Evolutionary conservation across 2,888 invertebrate species (phyloP), one percentile per base, ranked within the genome.

Genomic region (Dugesia japonica): DNA sequence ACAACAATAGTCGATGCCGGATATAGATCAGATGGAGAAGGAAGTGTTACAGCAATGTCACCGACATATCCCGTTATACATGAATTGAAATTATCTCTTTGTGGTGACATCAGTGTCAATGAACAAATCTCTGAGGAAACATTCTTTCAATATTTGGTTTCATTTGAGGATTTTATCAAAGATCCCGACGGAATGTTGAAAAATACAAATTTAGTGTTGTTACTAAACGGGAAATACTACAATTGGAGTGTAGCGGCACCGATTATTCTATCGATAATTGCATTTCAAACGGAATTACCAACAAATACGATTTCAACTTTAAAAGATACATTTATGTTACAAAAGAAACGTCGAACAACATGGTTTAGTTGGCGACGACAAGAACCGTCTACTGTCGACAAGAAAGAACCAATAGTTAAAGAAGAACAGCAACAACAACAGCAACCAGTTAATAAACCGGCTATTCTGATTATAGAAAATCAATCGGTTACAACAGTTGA

Each of bases 191-290:
- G 87, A 72, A 81, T 74, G 23, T 26, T 74, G 42, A 26, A 9
- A 4, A 74, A 74, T 71, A 20, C 38, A 7, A 42, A 74, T 9
- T 33, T 74, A 4, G 42, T 74, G 17, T n/a, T 74, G 20, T 33
- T 20, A 7, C 42, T 74, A 4, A 74, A 74, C 33, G 74, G 74
- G 4, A 74, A 9, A 7, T 86, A 90, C 85, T 90, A 91, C 87
- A 91, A 90, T 82, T 94, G 94, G 93, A 87, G 89, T 80, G 89
- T 90, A 80, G 95, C 94, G 80, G 90, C 91, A 78, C 92, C 94
- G 71, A 89, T 94, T 82, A 88, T 97, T 81, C 89, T 94, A 82
- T 91, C 92, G 80, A 87, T 91, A 80, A 88, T 92, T 79, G 89
- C 90, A 80, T 95, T 91, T 87, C 89, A 92, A 82, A 89, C 92